phyloP scores from a whole-genome alignment of 1,140 invertebrate species.

The Fragariocoptes setiger region DNA sequence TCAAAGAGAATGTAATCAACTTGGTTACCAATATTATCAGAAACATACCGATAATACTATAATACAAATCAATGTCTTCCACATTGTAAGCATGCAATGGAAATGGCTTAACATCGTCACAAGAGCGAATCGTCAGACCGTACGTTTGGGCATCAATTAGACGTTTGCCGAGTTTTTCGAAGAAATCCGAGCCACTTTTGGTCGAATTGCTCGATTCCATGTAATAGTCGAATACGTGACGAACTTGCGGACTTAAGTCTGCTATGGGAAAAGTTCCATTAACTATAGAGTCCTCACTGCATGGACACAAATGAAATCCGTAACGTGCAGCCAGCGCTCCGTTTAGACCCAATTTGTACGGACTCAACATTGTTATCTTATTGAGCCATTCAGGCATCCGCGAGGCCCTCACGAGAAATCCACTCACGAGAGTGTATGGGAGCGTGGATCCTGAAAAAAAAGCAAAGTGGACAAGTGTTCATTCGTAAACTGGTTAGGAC shows the following conservation, averaged over 20 bases:
- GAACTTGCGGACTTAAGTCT: background rate
- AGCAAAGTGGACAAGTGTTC: too few relatives aligned
- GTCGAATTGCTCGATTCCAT: background rate
- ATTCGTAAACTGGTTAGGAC: too few relatives aligned
- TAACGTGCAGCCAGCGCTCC: background rate
- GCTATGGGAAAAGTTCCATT: background rate
- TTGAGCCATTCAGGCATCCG: background rate
- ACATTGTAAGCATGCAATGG: background rate
- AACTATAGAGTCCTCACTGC: background rate
- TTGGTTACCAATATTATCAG: background rate
- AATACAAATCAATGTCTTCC: background rate
- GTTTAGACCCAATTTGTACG: background rate
- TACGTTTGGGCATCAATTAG: background rate
- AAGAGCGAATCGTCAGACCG: background rate
- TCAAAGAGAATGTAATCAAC: background rate
- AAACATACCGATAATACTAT: background rate
- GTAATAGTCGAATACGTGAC: background rate
- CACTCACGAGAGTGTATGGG: too few relatives aligned
- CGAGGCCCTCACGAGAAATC: background rate
- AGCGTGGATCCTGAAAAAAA: too few relatives aligned
- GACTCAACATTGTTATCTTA: background rate
- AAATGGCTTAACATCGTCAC: background rate
- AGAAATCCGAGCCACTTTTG: background rate
- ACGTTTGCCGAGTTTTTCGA: background rate
- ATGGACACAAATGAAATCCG: background rate